phyloP scores from a whole-genome alignment of 1,140 invertebrate species.

The Myzus persicae region DNA sequence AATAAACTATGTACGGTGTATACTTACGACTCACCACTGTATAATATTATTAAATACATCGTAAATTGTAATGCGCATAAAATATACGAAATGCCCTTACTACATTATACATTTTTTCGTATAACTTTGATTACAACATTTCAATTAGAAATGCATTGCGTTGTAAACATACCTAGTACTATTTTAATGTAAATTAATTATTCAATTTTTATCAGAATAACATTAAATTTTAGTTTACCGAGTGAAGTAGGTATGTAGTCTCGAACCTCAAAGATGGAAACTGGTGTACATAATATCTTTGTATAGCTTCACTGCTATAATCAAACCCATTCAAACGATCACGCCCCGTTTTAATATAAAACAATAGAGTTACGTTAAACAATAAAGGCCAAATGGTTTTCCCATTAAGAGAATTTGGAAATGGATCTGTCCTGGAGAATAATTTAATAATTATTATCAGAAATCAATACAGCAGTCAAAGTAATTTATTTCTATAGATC shows the following conservation, averaged over 20 bases:
- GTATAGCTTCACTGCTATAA: constrained; percentile 14
- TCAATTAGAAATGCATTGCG: background rate
- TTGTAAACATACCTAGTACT: background rate
- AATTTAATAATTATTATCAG: constrained; percentile 9
- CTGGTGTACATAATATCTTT: constrained; percentile 13
- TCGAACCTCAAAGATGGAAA: constrained; percentile 25
- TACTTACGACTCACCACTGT: background rate
- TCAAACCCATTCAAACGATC: constrained; percentile 2
- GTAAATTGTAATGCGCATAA: background rate
- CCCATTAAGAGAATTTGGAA: background rate
- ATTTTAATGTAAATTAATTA: constrained; percentile 17
- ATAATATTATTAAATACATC: background rate
- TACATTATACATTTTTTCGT: background rate
- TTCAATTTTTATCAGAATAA: background rate
- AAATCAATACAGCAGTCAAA: background rate
- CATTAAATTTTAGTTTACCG: background rate
- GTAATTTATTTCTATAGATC: constrained; percentile 33
- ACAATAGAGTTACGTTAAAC: constrained; percentile 26
- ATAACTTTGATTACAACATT: background rate
- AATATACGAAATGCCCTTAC: background rate
- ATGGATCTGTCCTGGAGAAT: constrained; percentile 6
- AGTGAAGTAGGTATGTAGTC: background rate
- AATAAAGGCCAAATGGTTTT: constrained; percentile 3
- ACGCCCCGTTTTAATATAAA: background rate
- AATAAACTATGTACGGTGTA: constrained; percentile 1